These are phyloP conservation scores for Murina feae DNA, from an alignment of 2,113 vertebrate genomes.

Conservation along the genomic window DNA sequence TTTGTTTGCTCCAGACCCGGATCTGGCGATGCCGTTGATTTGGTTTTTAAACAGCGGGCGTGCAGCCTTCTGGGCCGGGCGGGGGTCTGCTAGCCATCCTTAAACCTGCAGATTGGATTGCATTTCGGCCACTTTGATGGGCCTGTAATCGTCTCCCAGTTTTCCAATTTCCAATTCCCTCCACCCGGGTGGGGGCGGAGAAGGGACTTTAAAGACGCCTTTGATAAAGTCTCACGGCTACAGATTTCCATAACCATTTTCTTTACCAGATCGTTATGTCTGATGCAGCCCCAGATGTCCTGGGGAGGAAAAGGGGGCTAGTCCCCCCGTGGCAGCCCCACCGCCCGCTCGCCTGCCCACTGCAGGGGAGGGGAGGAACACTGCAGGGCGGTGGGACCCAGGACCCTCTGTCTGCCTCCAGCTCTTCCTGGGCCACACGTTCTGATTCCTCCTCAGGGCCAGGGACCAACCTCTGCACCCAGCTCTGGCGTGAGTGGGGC, in stretches of 20 bases:
- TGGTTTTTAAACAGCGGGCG: constrained; percentile 70
- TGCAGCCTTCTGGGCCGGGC: constrained; percentile 58
- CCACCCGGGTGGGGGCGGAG: constrained; percentile 35
- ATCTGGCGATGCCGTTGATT: constrained; percentile 67
- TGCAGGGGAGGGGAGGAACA: background rate
- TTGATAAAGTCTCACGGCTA: constrained; percentile 74
- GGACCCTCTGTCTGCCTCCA: background rate
- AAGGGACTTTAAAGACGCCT: constrained; percentile 71
- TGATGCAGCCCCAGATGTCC: constrained; percentile 74
- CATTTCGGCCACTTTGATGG: constrained; percentile 76
- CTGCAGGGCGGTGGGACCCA: background rate
- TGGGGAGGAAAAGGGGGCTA: constrained; percentile 21
- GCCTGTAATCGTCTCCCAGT: constrained; percentile 65
- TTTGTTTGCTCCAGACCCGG: constrained; percentile 67
- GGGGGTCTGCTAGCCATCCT: constrained; percentile 68
- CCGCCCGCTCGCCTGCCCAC: too few species aligned
- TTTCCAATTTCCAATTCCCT: constrained; percentile 71
- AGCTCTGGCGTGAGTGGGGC: background rate
- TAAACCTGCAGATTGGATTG: constrained; percentile 71
- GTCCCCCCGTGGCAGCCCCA: constrained; percentile 12
- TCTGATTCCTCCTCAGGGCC: background rate
- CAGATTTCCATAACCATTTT: constrained; percentile 77
- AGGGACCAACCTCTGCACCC: background rate
- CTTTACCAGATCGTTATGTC: constrained; percentile 69
- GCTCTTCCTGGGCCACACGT: background rate